A percentile compares a stretch with the other conserved stretches of the same genome.
Conservation (phyloP, 2,797 vertebrate genomes). For the Manis javanica region DNA sequence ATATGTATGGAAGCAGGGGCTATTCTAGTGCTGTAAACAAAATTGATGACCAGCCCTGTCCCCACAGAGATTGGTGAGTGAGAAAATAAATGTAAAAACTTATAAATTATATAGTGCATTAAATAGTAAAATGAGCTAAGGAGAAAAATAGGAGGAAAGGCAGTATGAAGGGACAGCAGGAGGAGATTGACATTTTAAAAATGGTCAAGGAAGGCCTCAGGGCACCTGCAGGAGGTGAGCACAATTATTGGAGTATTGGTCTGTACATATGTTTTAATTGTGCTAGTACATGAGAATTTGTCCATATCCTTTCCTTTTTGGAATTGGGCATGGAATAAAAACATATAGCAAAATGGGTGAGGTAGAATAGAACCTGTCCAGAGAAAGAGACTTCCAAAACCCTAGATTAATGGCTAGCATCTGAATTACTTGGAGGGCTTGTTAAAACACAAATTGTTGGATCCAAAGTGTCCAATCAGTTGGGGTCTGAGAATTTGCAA, state of each 20-base stretch:
- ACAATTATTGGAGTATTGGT: neutral
- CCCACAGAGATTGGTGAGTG: neutral
- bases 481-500: neutral
- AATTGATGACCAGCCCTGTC: neutral
- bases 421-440: neutral
- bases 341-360: neutral
- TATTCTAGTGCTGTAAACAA: neutral
- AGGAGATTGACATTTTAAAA: neutral
- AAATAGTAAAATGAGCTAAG: neutral
- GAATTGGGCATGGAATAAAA: conserved; percentile 1
- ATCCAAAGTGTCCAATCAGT: neutral
- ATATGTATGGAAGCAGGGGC: neutral
- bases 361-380: neutral
- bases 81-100: neutral
- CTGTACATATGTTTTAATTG: neutral
- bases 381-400: neutral
- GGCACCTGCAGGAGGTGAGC: neutral
- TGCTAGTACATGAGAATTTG: neutral
- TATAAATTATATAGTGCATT: neutral
- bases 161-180: neutral
- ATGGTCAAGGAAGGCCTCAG: neutral
- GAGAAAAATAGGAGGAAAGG: neutral
- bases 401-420: neutral
- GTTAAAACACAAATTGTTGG: neutral
- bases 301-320: neutral